These are phyloP conservation scores for Leuciscus waleckii DNA, from an alignment of 2,797 vertebrate genomes.

Conservation along the genomic window DNA sequence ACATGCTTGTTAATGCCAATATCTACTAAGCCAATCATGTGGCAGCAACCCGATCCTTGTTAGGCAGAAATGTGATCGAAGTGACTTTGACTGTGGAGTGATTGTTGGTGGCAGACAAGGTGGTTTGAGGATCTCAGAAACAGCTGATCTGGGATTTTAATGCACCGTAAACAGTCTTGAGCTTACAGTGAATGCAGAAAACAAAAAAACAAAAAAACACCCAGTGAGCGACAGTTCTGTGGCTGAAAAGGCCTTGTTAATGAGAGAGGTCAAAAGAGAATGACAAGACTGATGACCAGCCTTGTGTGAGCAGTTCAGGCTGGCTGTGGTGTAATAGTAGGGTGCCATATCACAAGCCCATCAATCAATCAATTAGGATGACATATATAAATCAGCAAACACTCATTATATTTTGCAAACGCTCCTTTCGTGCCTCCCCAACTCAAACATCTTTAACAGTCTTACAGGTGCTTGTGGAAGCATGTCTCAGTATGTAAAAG, in stretches of 20 bases:
- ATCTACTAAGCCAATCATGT: not conserved
- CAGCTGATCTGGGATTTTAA: conserved; percentile 23
- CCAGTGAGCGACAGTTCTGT: not conserved
- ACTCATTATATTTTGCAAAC: not conserved
- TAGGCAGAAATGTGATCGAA: not conserved
- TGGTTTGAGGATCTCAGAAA: conserved; percentile 30
- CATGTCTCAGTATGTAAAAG: not conserved
- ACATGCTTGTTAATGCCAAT: conserved; percentile 3
- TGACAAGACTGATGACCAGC: not conserved
- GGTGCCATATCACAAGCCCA: not conserved
- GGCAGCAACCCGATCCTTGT: not conserved
- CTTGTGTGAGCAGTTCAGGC: not conserved
- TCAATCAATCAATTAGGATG: conserved; percentile 34
- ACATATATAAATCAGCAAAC: conserved; percentile 49
- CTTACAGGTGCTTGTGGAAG: not conserved
- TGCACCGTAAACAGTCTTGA: conserved; percentile 3
- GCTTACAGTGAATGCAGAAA: not conserved
- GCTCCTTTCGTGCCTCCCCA: not conserved
- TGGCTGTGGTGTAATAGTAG: not conserved
- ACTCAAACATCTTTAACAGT: not conserved
- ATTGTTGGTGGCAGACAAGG: conserved; percentile 9
- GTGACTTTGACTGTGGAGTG: conserved; percentile 19
- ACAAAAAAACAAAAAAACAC: not conserved
- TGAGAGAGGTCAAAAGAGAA: not conserved
- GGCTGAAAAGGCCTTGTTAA: not conserved